phyloP scores from a whole-genome alignment of 2,888 invertebrate genomes.

The Philaethria dido region DNA sequence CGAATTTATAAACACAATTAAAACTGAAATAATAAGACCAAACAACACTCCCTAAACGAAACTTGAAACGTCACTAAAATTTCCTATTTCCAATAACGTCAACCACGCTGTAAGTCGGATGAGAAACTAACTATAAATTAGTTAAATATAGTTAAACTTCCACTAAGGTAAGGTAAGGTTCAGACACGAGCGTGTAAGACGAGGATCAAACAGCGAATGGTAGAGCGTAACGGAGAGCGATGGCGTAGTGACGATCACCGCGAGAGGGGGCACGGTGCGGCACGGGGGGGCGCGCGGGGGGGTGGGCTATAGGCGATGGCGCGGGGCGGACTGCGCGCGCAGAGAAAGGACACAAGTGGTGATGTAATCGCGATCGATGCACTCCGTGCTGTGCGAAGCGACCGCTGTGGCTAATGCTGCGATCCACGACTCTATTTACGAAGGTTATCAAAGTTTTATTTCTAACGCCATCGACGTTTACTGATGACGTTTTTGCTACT shows the following conservation, averaged over 20 bases:
- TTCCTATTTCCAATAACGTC: conserved; percentile 18
- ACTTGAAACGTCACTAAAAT: conserved; percentile 30
- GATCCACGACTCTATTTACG: conserved; percentile 42
- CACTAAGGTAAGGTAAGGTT: conserved; percentile 52
- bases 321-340: conserved; percentile 75
- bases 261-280: conserved; percentile 61
- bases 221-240: conserved; percentile 65
- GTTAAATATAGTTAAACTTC: conserved; percentile 53
- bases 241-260: conserved; percentile 57
- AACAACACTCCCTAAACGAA: conserved; percentile 36
- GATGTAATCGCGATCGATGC: conserved; percentile 84
- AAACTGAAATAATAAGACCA: conserved; percentile 61
- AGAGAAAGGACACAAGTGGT: conserved; percentile 80
- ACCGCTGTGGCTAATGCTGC: conserved; percentile 50
- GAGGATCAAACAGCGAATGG: conserved; percentile 78
- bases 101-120: conserved; percentile 44
- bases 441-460: conserved; percentile 42
- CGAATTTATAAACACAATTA: conserved; percentile 22
- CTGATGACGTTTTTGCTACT: conserved; percentile 38
- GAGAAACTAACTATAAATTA: conserved; percentile 59
- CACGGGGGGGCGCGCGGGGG: conserved; percentile 47
- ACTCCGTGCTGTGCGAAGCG: conserved; percentile 59
- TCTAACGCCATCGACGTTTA: conserved; percentile 37
- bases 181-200: conserved; percentile 62
- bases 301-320: conserved; percentile 48